These are phyloP conservation scores for Podarcis cretensis DNA, from an alignment of 2,113 vertebrate genomes.

Conservation along the genomic window DNA sequence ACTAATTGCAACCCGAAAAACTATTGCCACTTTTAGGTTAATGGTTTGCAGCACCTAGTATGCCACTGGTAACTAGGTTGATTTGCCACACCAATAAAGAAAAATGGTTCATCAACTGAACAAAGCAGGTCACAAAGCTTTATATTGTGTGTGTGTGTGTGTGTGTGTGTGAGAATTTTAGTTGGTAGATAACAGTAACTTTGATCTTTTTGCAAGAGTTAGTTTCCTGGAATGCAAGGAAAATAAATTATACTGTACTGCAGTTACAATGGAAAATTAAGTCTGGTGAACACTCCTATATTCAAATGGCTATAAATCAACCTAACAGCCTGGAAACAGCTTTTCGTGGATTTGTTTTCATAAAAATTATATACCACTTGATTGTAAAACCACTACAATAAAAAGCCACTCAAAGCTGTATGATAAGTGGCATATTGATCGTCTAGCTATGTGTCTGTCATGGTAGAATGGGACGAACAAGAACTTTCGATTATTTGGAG, in stretches of 20 bases:
- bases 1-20: slow-evolving; percentile 72
- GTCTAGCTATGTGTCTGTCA: not conserved
- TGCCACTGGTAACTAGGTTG: slow-evolving; percentile 28
- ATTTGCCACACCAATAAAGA: not conserved
- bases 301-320: not conserved
- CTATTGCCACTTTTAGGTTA: slow-evolving; percentile 63
- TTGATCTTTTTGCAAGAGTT: not conserved
- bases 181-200: not conserved
- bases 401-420: no score
- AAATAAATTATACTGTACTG: not conserved
- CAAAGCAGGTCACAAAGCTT: not conserved
- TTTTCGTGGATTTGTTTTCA: no score
- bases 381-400: no score
- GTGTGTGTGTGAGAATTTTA: not conserved
- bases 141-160: not conserved
- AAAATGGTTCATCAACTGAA: not conserved
- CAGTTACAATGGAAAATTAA: not conserved
- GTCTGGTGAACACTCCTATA: not conserved
- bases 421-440: not conserved
- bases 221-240: not conserved
- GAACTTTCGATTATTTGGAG: not conserved
- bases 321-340: not conserved
- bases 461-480: not conserved
- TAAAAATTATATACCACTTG: no score
- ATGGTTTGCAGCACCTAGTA: slow-evolving; percentile 67